Base-by-base conservation (phyloP, 1,140 invertebrate species). In the Saccostrea echinata region DNA sequence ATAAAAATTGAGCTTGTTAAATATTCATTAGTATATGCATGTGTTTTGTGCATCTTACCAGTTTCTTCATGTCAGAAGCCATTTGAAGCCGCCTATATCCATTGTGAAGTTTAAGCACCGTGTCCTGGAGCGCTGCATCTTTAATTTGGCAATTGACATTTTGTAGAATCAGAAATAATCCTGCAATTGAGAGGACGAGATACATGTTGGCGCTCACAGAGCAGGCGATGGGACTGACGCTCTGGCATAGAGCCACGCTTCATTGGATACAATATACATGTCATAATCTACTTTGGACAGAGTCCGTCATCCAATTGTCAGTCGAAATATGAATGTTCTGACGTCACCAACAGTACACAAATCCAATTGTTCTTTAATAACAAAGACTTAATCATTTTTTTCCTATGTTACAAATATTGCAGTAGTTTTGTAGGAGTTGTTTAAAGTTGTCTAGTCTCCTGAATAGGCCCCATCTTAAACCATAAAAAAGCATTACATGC, bases 61-160 rank as follows among this genome's bases (percentile, higher is more conserved):
- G 52, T 89, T 89, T 86, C 27, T 86, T 86, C 88, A 89, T 89
- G 61, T 89, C 68, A 61, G 82, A 57, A 4, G 88, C 57, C 43
- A 85, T 61, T 43, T 84, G 82, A 51, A 89, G 13, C 80, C 55
- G 55, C 52, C 88, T 71, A 68, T 86, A 89, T 35, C 85, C 85
- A 81, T 89, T 89, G 51, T 89, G 88, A 52, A 89, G 81, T 84
- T 84, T 84, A 35, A 89, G 24, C 57, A 89, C 84, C 35, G 76
- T 51, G 24, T 89, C 88, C 71, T 84, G 84, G n/a, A 52, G 81
- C 18, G 52, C 52, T n/a, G 43, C 24, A 83, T 52, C 43, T n/a
- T 24, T 83, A 35, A 53, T 51, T 83, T 83, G 81, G 35, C 81
- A 83, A 13, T 52, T 52, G 52, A 27, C n/a, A 12, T 6, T 83